phyloP scores from a whole-genome alignment of 1,140 invertebrate genomes.

The Theocolax elegans region DNA sequence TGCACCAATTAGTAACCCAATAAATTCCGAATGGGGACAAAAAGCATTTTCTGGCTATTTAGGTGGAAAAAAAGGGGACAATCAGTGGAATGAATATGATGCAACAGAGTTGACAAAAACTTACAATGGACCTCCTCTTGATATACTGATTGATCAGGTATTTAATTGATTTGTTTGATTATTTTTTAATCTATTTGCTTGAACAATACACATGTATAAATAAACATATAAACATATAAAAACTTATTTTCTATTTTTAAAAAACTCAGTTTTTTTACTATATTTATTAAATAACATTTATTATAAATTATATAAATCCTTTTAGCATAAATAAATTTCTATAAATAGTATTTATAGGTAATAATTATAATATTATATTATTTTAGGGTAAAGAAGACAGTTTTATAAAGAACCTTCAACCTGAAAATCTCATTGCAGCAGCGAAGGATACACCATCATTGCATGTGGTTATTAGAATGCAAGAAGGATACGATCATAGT shows the following conservation, averaged over 20 bases:
- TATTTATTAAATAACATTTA: too few species aligned
- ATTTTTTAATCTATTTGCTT: too few species aligned
- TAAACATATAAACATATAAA: conserved; percentile 12
- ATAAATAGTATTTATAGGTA: too few species aligned
- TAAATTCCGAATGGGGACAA: conserved; percentile 85
- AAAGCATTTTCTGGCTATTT: conserved; percentile 91
- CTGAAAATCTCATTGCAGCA: conserved; percentile 85
- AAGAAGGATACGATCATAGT: conserved; percentile 94
- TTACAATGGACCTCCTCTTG: conserved; percentile 86
- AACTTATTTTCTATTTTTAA: not conserved
- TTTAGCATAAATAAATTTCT: too few species aligned
- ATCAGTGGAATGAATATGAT: conserved; percentile 88
- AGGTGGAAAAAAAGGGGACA: conserved; percentile 72
- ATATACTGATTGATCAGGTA: conserved; percentile 93
- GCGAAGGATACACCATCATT: conserved; percentile 77
- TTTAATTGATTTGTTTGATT: conserved; percentile 32
- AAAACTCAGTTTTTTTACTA: conserved; percentile 1
- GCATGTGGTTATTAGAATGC: conserved; percentile 79
- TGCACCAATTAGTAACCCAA: conserved; percentile 94
- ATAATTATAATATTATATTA: conserved; percentile 13
- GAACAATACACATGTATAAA: too few species aligned
- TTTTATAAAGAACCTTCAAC: conserved; percentile 82
- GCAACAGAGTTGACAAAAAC: conserved; percentile 84
- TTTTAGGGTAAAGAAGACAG: conserved; percentile 83
- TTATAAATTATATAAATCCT: too few species aligned